Base-by-base conservation (phyloP, 1,140 invertebrate genomes). In the fruit fly (Drosophila melanogaster) region DNA sequence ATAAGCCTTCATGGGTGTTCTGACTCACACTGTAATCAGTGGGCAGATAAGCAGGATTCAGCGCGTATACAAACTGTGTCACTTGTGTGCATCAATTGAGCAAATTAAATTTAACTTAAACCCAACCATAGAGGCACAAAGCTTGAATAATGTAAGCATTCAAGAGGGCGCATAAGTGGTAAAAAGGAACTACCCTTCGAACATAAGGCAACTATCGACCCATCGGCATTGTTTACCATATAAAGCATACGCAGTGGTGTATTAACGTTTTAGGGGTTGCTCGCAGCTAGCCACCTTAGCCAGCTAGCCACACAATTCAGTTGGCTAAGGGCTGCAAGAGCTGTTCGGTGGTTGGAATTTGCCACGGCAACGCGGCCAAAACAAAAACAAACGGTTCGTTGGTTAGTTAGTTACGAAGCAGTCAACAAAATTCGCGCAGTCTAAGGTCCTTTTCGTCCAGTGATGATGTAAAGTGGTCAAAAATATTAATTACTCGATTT, bases 241-340 rank as follows among this genome's bases (percentile, higher is more conserved):
- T 86, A 59, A 66, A 65, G 70, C 76, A 86, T 86, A 86, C 75
- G 84, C 66, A 58, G 38, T 35, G 69, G 76, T 85, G 84, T 61
- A 62, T 83, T 77, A 70, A 55, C 71, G 76, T 30, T 65, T 65
- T 61, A 59, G 51, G 83, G 83, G 83, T 83, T 83, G 84, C 59
- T 55, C 30, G 57, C 19, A 6, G 54, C 12, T 22, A 49, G 33
- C 35, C 38, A 26, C 30, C 50, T 57, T 57, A 43, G 12, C 37
- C 37, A 14, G 37, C 12, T 38, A 38, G 56, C 47, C 38, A 44
- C 47, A 46, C 38, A 41, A 51, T 77, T 71, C 54, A 81, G 81
- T 85, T 85, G 58, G 66, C 65, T 56, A 51, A 59, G 57, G 61
- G 57, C 60, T 44, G 64, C 57, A 54, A 77, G 61, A 47, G 55